Evolutionary conservation across 2,797 vertebrate genomes (phyloP).

Genomic region (Sebastes oblongus): DNA sequence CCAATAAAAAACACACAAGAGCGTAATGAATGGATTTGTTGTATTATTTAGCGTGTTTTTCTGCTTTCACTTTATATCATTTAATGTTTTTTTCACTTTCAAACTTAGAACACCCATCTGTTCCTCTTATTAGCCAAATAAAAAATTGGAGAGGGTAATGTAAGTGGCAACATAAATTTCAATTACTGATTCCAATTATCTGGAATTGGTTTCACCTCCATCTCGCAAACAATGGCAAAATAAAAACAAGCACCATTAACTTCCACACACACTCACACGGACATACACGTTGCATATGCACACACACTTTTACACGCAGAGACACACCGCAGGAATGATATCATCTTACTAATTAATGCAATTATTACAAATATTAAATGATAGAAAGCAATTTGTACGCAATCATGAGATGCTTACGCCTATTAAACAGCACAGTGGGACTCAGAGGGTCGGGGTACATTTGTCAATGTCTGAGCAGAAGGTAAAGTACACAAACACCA

Average conservation of each 20-base stretch:
- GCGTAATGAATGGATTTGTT: constrained; percentile 49
- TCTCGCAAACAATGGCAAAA: constrained; percentile 48
- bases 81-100: constrained; percentile 34
- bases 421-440: constrained; percentile 25
- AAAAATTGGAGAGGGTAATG: constrained; percentile 42
- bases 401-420: constrained; percentile 4
- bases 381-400: constrained; percentile 27
- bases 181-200: constrained; percentile 71
- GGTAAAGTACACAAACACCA: background rate
- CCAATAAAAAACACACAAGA: constrained; percentile 8
- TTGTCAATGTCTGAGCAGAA: background rate
- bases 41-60: constrained; percentile 61
- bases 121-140: constrained; percentile 57
- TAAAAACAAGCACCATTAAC: constrained; percentile 41
- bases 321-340: constrained; percentile 7
- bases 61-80: constrained; percentile 19
- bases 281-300: background rate
- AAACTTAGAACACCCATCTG: constrained; percentile 8
- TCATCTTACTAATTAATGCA: constrained; percentile 11
- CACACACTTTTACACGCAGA: background rate
- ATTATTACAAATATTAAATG: constrained; percentile 44
- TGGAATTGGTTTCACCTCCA: constrained; percentile 67
- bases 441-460: background rate
- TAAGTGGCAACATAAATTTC: constrained; percentile 67
- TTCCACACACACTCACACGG: constrained; percentile 6